These are phyloP conservation scores for Caretta caretta DNA, from an alignment of 2,113 vertebrate genomes.

Conservation along the genomic window DNA sequence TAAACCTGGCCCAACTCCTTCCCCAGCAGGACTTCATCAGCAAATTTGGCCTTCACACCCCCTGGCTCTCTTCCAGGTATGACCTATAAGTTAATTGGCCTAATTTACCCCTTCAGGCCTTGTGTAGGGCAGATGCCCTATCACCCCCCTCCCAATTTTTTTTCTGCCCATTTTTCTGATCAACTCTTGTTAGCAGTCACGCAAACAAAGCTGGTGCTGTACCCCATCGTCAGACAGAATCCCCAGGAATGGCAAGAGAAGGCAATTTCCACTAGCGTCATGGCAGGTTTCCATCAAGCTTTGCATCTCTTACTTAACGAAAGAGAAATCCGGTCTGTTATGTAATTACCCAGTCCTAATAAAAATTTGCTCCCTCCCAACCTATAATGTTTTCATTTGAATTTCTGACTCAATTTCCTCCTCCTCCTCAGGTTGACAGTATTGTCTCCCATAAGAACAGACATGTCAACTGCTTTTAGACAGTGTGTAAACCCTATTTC, in stretches of 20 bases:
- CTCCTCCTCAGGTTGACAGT: not conserved
- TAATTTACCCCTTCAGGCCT: not conserved
- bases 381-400: not conserved
- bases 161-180: not conserved
- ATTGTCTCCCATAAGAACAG: not conserved
- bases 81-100: not conserved
- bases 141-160: not conserved
- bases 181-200: not conserved
- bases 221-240: not conserved
- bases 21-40: not conserved
- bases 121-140: not conserved
- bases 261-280: not conserved
- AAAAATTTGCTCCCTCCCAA: not conserved
- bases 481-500: not conserved
- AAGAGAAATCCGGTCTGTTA: not conserved
- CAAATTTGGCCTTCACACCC: not conserved
- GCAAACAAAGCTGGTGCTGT: not conserved
- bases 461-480: not conserved
- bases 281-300: rapidly evolving
- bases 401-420: not conserved
- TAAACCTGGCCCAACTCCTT: not conserved
- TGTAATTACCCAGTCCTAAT: not conserved
- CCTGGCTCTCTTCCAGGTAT: not conserved
- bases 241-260: not conserved
- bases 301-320: not conserved